These are phyloP conservation scores for Alexandromys fortis DNA, from an alignment of 2,113 vertebrate genomes.

Conservation along the genomic window DNA sequence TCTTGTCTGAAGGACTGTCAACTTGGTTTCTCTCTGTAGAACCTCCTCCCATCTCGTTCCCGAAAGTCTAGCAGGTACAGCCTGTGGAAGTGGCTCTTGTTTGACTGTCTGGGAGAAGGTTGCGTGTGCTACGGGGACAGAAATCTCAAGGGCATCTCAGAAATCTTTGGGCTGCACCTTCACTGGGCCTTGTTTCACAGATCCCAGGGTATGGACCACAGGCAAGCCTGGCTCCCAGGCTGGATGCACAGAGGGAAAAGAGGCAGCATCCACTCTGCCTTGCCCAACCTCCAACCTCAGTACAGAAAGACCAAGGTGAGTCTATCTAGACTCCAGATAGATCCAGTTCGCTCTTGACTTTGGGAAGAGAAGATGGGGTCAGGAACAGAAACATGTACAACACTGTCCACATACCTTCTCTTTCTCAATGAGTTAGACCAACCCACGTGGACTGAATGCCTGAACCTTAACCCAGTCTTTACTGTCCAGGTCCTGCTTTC, in stretches of 20 bases:
- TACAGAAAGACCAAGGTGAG: neutral
- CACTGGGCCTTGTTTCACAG: neutral
- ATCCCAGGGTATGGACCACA: fast-evolving
- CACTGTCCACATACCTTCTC: neutral
- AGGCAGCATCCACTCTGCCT: neutral
- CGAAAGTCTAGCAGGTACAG: neutral
- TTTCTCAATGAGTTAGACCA: neutral
- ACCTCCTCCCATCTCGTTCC: neutral
- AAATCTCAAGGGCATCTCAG: neutral
- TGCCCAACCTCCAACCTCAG: neutral
- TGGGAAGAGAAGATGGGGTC: neutral
- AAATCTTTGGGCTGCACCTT: neutral
- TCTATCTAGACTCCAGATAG: neutral
- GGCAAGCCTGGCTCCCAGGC: neutral
- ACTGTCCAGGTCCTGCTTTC: neutral
- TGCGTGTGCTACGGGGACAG: neutral
- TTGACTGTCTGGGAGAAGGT: neutral
- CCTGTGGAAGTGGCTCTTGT: neutral
- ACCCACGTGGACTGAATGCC: neutral
- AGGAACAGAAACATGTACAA: too few species aligned
- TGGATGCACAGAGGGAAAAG: neutral
- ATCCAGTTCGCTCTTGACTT: neutral
- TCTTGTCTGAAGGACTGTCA: neutral
- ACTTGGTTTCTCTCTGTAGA: neutral
- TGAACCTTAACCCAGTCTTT: neutral